phyloP scores from a whole-genome alignment of 2,888 invertebrate genomes.

The Macaria notata region DNA sequence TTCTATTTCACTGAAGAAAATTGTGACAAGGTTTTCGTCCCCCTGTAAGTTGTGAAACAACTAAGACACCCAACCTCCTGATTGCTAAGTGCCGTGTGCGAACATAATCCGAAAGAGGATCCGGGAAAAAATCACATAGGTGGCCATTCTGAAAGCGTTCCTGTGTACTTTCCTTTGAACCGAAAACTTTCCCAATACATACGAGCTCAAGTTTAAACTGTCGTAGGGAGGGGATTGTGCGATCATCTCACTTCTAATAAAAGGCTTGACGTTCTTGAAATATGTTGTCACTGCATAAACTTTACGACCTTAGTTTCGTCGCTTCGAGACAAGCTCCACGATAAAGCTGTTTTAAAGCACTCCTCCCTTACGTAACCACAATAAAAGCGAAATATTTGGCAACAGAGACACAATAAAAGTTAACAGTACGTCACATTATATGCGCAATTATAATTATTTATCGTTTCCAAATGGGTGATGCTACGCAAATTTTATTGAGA shows the following conservation, averaged over 20 bases:
- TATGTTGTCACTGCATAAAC: conserved; percentile 80
- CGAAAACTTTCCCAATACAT: conserved; percentile 78
- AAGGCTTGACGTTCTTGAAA: conserved; percentile 69
- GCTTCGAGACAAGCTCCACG: conserved; percentile 59
- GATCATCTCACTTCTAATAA: conserved; percentile 77
- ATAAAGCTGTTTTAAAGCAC: conserved; percentile 51
- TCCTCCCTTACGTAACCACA: conserved; percentile 29
- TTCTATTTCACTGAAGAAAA: no score
- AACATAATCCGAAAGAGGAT: conserved; percentile 66
- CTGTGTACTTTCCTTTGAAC: conserved; percentile 77
- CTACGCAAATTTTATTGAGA: conserved; percentile 70
- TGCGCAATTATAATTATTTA: conserved; percentile 71
- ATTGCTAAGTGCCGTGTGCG: conserved; percentile 58
- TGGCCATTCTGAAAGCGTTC: conserved; percentile 75
- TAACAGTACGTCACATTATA: conserved; percentile 58
- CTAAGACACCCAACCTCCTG: conserved; percentile 57
- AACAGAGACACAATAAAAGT: conserved; percentile 40
- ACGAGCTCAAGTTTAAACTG: conserved; percentile 66
- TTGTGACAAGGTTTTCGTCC: conserved; percentile 10
- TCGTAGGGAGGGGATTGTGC: conserved; percentile 57
- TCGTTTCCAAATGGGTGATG: conserved; percentile 63
- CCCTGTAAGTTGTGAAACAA: conserved; percentile 17
- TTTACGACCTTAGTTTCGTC: conserved; percentile 75
- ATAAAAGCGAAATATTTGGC: conserved; percentile 37
- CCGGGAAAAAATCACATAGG: conserved; percentile 57